phyloP scores from a whole-genome alignment of 2,797 vertebrate species.

The Botia almorhae region DNA sequence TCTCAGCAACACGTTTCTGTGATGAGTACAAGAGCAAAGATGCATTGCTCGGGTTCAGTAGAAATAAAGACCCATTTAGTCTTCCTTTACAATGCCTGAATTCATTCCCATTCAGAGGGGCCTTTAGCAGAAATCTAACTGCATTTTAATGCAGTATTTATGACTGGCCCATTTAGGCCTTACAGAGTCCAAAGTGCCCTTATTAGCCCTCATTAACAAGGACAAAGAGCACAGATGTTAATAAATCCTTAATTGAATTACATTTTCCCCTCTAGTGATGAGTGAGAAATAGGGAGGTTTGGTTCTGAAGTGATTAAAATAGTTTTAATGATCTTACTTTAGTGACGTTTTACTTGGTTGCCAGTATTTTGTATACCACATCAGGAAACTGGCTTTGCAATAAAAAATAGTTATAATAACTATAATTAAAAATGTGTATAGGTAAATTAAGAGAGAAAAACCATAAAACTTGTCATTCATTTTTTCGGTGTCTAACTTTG shows the following conservation, averaged over 20 bases:
- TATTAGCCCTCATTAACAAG: constrained; percentile 62
- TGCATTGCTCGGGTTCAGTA: background rate
- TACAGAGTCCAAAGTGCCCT: constrained; percentile 52
- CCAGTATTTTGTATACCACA: background rate
- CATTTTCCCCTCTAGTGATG: constrained; percentile 27
- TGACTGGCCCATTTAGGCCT: constrained; percentile 57
- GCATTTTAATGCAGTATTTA: constrained; percentile 60
- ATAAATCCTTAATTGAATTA: constrained; percentile 64
- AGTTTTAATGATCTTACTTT: constrained; percentile 33
- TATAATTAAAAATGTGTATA: background rate
- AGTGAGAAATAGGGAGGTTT: constrained; percentile 30
- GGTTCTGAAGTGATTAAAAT: constrained; percentile 42
- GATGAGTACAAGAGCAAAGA: constrained; percentile 11
- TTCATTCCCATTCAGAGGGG: constrained; percentile 43
- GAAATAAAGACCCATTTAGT: constrained; percentile 44
- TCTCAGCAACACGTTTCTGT: constrained; percentile 1
- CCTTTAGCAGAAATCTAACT: constrained; percentile 47
- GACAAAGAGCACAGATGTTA: constrained; percentile 57
- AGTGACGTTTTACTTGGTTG: constrained; percentile 23
- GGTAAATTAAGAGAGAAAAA: background rate
- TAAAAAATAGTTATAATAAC: background rate
- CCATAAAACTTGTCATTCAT: no score
- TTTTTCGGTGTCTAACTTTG: background rate
- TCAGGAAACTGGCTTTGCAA: background rate
- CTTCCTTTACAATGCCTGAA: constrained; percentile 25